These are phyloP conservation scores for Plestiodon gilberti DNA, from an alignment of 2,113 vertebrate genomes.

Conservation along the genomic window DNA sequence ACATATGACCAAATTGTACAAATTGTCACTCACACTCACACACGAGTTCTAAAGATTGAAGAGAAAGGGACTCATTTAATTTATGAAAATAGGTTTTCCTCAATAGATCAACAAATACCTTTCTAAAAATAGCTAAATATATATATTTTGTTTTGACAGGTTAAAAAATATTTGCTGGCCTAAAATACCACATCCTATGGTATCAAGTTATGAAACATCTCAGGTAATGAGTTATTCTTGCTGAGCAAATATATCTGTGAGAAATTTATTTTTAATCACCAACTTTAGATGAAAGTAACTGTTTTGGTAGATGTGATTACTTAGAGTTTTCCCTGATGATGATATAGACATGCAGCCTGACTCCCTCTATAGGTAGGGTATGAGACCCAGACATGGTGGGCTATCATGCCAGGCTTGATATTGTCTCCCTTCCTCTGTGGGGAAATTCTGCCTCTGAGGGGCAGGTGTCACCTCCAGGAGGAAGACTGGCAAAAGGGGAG, in stretches of 20 bases:
- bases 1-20: not conserved
- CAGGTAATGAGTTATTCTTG: conserved; percentile 66
- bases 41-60: not conserved
- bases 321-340: not conserved
- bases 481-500: not conserved
- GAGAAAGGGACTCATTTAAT: not conserved
- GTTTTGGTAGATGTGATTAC: not conserved
- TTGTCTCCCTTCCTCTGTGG: not conserved
- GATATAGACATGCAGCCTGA: not conserved
- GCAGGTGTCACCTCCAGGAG: too few relatives aligned
- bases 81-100: not conserved
- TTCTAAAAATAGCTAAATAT: not conserved
- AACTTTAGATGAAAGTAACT: not conserved
- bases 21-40: too few relatives aligned
- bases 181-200: conserved; percentile 75
- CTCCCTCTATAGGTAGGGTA: not conserved
- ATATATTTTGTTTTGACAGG: conserved; percentile 47
- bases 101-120: not conserved
- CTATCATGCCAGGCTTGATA: not conserved
- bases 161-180: conserved; percentile 76
- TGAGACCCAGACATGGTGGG: not conserved
- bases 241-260: conserved; percentile 9
- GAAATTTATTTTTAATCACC: not conserved
- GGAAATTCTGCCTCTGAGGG: too few relatives aligned
- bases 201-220: conserved; percentile 38